Conservation (phyloP, 2,888 invertebrate species). For the Tinea pellionella region DNA sequence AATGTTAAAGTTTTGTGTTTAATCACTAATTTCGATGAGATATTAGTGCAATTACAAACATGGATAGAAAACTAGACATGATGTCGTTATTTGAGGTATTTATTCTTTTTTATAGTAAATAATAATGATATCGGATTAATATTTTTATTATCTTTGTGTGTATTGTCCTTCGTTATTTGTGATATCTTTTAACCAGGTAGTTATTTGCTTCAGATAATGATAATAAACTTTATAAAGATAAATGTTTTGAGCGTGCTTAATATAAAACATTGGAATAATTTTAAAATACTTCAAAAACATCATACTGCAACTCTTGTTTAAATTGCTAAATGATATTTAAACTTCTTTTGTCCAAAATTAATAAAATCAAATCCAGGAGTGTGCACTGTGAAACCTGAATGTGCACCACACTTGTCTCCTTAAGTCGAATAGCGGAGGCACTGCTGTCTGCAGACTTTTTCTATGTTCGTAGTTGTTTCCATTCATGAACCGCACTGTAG, state of each 20-base stretch:
- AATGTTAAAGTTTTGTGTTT: background rate
- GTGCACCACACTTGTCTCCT: too few species aligned
- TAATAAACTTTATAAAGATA: constrained; percentile 3
- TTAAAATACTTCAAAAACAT: background rate
- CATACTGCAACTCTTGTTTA: background rate
- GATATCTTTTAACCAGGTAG: constrained; percentile 6
- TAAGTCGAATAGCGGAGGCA: too few species aligned
- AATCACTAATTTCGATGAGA: background rate
- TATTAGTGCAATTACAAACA: constrained; percentile 20
- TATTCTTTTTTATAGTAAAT: background rate
- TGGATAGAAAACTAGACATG: constrained; percentile 65
- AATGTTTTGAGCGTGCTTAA: background rate
- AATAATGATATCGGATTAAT: background rate
- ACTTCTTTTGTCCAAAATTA: too few species aligned
- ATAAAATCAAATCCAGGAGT: too few species aligned
- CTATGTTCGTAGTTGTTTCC: too few species aligned
- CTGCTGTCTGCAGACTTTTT: too few species aligned
- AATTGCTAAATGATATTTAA: too few species aligned
- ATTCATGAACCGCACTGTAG: too few species aligned
- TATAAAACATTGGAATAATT: background rate
- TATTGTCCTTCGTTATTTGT: background rate
- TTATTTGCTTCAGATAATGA: background rate
- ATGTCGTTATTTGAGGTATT: constrained; percentile 62
- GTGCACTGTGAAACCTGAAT: too few species aligned
- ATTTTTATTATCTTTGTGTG: background rate